Evolutionary conservation across 2,797 vertebrate genomes (phyloP), one percentile per base, ranked within the genome.

Genomic region (Gouania willdenowi): DNA sequence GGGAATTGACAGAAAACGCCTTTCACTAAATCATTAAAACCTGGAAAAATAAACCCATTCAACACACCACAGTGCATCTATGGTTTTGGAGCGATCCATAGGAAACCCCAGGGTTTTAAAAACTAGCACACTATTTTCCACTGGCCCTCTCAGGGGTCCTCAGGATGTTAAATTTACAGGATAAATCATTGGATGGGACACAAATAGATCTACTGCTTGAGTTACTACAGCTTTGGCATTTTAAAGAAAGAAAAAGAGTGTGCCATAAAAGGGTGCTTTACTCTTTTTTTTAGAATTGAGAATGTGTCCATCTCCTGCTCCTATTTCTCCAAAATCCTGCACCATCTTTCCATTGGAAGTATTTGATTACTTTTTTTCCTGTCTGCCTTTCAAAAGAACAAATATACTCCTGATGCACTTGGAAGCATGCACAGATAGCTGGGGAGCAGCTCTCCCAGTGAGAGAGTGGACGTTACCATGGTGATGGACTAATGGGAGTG

Each of bases 401-500:
- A 43, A 62, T 24, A 51, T 49, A 56, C 26, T 43, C 26, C 32
- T 32, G 30, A 50, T 35, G 21, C 34, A 60, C 61, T 54, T 42
- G 47, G 52, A 67, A 69, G 69, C 49, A 60, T 23, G 38, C 41
- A 67, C 59, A 16, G 25, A 37, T 38, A 17, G 45, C 53, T 27
- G 60, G 66, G 70, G 77, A 66, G 62, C 71, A 28, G 51, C 53
- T 55, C 61, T 67, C 70, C 70, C 62, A 56, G 49, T 8, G 57
- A 47, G 52, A 52, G 64, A 54, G 41, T 27, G 34, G 28, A 16
- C 52, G 71, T 79, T 83, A 66, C 76, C 83, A 73, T 78, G 67
- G 66, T 44, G 54, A 80, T 54, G 78, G 69, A 41, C 71, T 68
- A n/a, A n/a, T n/a, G n/a, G n/a, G 6, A 55, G 55, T 82, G 78